Conservation (phyloP, 2,113 vertebrate genomes). For the Lasiurus cinereus region DNA sequence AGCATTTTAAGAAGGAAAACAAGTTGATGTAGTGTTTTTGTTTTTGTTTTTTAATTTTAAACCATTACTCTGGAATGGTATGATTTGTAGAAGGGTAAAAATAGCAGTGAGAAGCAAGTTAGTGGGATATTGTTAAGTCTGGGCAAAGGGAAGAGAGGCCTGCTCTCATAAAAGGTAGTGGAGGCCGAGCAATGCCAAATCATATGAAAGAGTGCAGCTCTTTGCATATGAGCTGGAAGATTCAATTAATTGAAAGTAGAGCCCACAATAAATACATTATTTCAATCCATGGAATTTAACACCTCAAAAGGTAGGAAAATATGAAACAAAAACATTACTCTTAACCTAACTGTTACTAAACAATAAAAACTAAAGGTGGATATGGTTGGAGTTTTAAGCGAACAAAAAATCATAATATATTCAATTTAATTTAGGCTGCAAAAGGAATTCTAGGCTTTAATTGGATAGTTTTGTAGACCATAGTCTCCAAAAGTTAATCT, state of each 20-base stretch:
- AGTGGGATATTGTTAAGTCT: background rate
- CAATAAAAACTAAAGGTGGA: background rate
- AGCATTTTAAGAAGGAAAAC: background rate
- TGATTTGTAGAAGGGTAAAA: background rate
- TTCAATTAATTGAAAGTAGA: background rate
- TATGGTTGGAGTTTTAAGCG: conserved; percentile 36
- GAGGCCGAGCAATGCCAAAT: background rate
- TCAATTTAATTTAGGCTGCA: background rate
- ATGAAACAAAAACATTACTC: conserved; percentile 8
- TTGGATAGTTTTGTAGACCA: background rate
- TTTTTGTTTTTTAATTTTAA: background rate
- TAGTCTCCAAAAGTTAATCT: conserved; percentile 49
- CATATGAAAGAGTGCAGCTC: background rate
- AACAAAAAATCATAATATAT: background rate
- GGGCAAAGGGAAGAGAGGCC: background rate
- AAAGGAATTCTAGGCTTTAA: conserved; percentile 24
- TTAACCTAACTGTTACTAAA: background rate
- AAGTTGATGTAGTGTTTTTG: background rate
- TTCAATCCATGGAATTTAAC: background rate
- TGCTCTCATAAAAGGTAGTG: background rate
- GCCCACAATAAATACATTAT: background rate
- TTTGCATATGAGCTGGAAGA: background rate
- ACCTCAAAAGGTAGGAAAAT: conserved; percentile 14
- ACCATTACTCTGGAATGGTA: background rate
- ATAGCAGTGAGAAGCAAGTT: background rate